Percentiles rank a stretch among this genome's conserved stretches.
Conservation (phyloP, 2,888 invertebrate species). For the Eretmocerus hayati region DNA sequence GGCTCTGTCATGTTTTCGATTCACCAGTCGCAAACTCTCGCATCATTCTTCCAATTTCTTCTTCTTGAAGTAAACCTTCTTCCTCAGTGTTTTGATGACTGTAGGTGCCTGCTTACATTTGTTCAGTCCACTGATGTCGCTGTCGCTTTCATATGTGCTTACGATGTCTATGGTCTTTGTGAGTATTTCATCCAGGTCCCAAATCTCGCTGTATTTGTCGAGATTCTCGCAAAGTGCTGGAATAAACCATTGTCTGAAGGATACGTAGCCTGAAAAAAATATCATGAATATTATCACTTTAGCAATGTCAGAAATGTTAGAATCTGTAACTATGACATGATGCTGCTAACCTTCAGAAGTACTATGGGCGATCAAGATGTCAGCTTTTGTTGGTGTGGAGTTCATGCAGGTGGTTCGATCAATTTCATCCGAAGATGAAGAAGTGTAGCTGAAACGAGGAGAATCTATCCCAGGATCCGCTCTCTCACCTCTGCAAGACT, state of each 20-base stretch:
- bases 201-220: background rate
- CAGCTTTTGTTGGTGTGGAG: too few species aligned
- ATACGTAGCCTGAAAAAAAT: background rate
- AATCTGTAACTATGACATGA: too few species aligned
- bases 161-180: background rate
- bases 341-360: too few species aligned
- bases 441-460: too few species aligned
- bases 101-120: background rate
- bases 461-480: slow-evolving; percentile 36
- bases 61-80: background rate
- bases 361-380: too few species aligned
- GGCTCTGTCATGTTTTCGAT: too few species aligned
- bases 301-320: too few species aligned
- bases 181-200: background rate
- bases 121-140: background rate
- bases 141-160: background rate
- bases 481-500: slow-evolving; percentile 51
- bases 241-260: background rate
- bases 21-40: too few species aligned
- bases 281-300: background rate
- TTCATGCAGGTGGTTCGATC: too few species aligned
- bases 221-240: background rate
- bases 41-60: too few species aligned
- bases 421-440: too few species aligned
- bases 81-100: background rate